These are phyloP conservation scores for Triplophysa rosa DNA, from an alignment of 2,113 vertebrate genomes.

Conservation along the genomic window DNA sequence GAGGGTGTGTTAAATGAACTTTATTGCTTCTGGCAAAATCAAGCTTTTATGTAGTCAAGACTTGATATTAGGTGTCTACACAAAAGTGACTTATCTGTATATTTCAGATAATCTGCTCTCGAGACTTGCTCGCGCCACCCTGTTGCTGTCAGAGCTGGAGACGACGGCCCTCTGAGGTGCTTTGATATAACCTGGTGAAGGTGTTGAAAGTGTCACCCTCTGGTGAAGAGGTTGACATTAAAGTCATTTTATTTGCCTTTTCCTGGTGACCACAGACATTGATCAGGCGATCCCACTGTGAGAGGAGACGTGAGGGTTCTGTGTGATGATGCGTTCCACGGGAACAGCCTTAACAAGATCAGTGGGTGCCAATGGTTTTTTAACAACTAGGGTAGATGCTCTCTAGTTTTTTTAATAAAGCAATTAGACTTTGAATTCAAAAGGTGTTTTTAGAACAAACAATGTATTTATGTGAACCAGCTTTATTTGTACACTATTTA, in stretches of 20 bases:
- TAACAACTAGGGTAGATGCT: background rate
- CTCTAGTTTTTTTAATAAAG: background rate
- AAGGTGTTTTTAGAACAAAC: background rate
- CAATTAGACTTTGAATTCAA: background rate
- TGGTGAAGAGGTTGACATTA: constrained; percentile 47
- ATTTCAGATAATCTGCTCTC: constrained; percentile 1
- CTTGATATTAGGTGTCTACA: too few relatives aligned
- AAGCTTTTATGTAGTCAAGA: too few relatives aligned
- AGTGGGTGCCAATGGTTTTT: background rate
- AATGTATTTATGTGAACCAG: background rate
- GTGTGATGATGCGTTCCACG: background rate
- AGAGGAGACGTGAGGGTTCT: constrained; percentile 41
- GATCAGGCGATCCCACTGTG: constrained; percentile 38
- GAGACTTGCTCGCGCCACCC: background rate
- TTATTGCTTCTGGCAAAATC: too few relatives aligned
- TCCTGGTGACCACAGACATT: constrained; percentile 41
- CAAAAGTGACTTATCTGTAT: background rate
- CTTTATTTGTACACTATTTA: background rate
- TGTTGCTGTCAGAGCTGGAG: constrained; percentile 34
- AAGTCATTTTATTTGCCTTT: constrained; percentile 50
- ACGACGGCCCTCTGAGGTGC: constrained; percentile 30
- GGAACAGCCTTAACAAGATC: background rate
- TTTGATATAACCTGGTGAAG: constrained; percentile 43
- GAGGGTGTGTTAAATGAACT: too few relatives aligned
- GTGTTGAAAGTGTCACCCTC: constrained; percentile 48